Evolutionary conservation across 2,113 vertebrate species (phyloP).

Genomic region (Halcyon malimbica): DNA sequence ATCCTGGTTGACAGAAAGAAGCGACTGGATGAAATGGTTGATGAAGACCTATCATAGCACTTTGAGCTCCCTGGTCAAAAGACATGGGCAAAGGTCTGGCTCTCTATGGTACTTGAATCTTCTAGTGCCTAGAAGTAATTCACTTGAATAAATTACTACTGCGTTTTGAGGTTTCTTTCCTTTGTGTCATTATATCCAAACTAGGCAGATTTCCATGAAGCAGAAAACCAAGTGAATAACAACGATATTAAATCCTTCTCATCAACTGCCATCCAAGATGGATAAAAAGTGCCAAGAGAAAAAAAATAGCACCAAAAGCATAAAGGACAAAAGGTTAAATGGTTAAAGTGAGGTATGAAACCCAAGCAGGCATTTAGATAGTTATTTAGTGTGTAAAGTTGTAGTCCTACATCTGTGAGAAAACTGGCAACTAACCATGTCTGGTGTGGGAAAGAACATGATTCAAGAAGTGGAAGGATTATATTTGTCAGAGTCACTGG

Average conservation of each 20-base stretch:
- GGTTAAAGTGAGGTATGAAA: rapidly evolving
- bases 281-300: background rate
- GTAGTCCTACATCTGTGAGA: background rate
- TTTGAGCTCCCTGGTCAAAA: background rate
- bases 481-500: background rate
- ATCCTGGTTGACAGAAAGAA: background rate
- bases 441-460: background rate
- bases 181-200: background rate
- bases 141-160: background rate
- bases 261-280: background rate
- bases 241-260: background rate
- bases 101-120: background rate
- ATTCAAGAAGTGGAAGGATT: background rate
- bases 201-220: background rate
- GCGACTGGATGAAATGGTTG: background rate
- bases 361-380: background rate
- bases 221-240: background rate
- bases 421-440: background rate
- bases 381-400: background rate
- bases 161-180: background rate
- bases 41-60: background rate
- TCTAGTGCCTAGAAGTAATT: background rate
- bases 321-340: background rate
- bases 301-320: background rate
- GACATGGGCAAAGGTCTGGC: background rate